These are phyloP conservation scores for Nephrotoma flavescens DNA, from an alignment of 2,888 invertebrate genomes.

Conservation along the genomic window DNA sequence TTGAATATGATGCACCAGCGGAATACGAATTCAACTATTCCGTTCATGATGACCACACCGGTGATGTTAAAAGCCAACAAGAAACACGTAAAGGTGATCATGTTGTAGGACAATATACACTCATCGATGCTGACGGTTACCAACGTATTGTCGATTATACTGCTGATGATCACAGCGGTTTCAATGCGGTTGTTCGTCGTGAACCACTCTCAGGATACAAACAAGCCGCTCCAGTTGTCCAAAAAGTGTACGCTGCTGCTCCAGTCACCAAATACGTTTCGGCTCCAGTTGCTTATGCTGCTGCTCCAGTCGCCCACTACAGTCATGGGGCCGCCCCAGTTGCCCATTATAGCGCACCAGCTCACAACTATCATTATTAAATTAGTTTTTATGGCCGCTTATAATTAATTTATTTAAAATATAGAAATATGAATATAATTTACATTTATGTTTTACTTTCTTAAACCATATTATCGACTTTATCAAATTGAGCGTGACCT, in stretches of 20 bases:
- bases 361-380: not conserved
- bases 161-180: conserved; percentile 36
- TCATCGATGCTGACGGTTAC: conserved; percentile 37
- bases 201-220: conserved; percentile 22
- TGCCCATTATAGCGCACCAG: not conserved
- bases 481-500: too few species aligned
- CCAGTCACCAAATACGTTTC: conserved; percentile 12
- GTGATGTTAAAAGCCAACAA: conserved; percentile 37
- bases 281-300: conserved; percentile 8
- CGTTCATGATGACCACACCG: conserved; percentile 36
- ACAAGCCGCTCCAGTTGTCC: not conserved
- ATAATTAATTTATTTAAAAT: not conserved
- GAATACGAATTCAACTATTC: conserved; percentile 35
- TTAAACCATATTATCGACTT: too few species aligned
- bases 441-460: too few species aligned
- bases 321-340: not conserved
- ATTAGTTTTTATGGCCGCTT: not conserved
- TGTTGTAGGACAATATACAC: conserved; percentile 36
- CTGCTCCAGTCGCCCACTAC: not conserved
- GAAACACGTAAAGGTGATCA: conserved; percentile 36
- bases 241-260: conserved; percentile 12
- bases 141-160: conserved; percentile 36
- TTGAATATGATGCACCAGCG: conserved; percentile 25
- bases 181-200: conserved; percentile 37
- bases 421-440: not conserved